Conservation (phyloP, 2,113 vertebrate genomes). For the Dolichallabes microphthalmus region DNA sequence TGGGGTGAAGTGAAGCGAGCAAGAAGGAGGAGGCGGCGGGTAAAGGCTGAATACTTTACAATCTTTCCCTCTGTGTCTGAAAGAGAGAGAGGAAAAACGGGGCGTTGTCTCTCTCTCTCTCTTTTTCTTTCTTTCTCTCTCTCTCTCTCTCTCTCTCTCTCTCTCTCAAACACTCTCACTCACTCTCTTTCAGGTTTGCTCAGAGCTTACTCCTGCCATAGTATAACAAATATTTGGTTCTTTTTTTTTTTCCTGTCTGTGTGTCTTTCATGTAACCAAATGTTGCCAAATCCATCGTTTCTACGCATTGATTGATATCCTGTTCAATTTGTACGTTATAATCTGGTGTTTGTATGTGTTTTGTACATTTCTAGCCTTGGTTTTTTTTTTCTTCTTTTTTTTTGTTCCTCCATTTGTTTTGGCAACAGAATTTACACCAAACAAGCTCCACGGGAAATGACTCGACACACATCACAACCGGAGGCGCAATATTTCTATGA, state of each 20-base stretch:
- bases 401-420: neutral
- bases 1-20: neutral
- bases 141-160: no score
- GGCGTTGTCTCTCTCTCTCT: neutral
- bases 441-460: neutral
- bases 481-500: neutral
- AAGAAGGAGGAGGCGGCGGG: neutral
- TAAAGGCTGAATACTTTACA: neutral
- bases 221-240: neutral
- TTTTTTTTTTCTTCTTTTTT: neutral
- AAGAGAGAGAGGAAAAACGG: neutral
- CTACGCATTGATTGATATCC: neutral
- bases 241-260: neutral
- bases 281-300: neutral
- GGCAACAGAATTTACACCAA: neutral
- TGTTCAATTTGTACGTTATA: neutral
- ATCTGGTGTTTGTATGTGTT: neutral
- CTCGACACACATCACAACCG: neutral
- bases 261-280: fast-evolving
- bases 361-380: neutral
- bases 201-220: neutral
- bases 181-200: neutral
- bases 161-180: neutral
- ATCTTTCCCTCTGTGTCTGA: neutral
- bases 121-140: neutral